Evolutionary conservation across 2,888 invertebrate genomes (phyloP).

Genomic region (Sphaeridia pumilis): DNA sequence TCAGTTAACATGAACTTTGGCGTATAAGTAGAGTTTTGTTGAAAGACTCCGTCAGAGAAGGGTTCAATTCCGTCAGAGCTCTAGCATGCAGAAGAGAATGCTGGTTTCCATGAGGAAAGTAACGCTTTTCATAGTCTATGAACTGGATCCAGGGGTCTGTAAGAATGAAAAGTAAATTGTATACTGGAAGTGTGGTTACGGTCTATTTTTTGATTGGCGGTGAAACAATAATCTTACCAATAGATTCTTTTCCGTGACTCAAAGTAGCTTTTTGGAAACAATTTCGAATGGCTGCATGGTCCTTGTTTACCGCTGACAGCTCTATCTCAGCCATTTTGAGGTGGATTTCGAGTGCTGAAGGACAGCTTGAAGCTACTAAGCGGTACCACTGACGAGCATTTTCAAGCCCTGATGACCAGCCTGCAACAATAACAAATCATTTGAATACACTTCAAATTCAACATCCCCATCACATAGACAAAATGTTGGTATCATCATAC

Average conservation of each 20-base stretch:
- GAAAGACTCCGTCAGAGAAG: conserved; percentile 9
- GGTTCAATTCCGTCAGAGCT: conserved; percentile 8
- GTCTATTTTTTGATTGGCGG: too few relatives aligned
- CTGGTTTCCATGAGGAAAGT: conserved; percentile 1
- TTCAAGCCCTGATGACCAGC: not conserved
- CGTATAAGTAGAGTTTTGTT: not conserved
- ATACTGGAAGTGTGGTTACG: too few relatives aligned
- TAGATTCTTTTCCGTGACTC: conserved; percentile 8
- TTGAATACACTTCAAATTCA: too few relatives aligned
- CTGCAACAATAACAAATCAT: too few relatives aligned
- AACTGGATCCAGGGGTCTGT: conserved; percentile 18
- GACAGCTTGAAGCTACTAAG: not conserved
- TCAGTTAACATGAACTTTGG: not conserved
- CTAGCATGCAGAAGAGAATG: conserved; percentile 8
- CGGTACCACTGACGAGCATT: conserved; percentile 12
- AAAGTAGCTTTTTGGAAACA: conserved; percentile 10
- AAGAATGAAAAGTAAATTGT: conserved; percentile 4
- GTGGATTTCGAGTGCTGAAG: conserved; percentile 7
- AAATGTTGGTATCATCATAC: too few relatives aligned
- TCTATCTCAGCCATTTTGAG: conserved; percentile 13
- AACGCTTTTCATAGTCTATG: conserved; percentile 14
- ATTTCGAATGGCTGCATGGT: not conserved
- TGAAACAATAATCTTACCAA: too few relatives aligned
- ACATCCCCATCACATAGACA: too few relatives aligned
- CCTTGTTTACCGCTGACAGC: not conserved